These are phyloP conservation scores for Garrulus glandarius DNA, from an alignment of 2,797 vertebrate genomes.

Conservation along the genomic window DNA sequence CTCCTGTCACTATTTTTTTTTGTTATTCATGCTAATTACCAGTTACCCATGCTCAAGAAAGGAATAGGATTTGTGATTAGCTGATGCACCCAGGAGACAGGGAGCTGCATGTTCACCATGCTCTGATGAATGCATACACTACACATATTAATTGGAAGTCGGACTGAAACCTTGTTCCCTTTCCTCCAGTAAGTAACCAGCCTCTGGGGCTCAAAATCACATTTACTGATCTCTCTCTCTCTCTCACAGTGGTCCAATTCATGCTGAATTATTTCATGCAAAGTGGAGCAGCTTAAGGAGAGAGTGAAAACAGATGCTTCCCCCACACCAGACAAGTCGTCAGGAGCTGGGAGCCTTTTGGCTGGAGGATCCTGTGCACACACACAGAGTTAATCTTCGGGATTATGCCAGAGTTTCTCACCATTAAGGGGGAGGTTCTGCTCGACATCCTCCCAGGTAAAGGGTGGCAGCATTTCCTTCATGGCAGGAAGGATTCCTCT, in stretches of 20 bases:
- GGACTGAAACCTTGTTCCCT: constrained; percentile 5
- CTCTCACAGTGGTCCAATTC: constrained; percentile 34
- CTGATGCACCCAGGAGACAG: not conserved
- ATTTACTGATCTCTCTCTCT: constrained; percentile 13
- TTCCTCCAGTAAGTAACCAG: not conserved
- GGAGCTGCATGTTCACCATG: not conserved
- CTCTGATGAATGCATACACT: not conserved
- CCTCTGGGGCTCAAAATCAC: constrained; percentile 35
- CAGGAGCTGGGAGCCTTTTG: not conserved
- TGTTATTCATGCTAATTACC: not conserved
- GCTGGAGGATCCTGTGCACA: not conserved
- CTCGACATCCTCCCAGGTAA: not conserved
- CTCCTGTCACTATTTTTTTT: not conserved
- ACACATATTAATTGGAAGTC: not conserved
- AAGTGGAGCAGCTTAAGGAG: not conserved
- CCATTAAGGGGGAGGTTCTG: not conserved
- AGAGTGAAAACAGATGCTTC: not conserved
- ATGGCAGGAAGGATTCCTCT: not conserved
- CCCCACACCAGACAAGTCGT: not conserved
- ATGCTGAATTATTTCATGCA: not conserved
- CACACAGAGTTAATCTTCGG: not conserved
- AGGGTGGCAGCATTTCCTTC: not conserved
- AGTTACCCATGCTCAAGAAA: not conserved
- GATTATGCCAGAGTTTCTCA: not conserved
- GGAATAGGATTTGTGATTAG: not conserved